Conservation (phyloP, 2,797 vertebrate species). For the Pipistrellus pygmaeus region DNA sequence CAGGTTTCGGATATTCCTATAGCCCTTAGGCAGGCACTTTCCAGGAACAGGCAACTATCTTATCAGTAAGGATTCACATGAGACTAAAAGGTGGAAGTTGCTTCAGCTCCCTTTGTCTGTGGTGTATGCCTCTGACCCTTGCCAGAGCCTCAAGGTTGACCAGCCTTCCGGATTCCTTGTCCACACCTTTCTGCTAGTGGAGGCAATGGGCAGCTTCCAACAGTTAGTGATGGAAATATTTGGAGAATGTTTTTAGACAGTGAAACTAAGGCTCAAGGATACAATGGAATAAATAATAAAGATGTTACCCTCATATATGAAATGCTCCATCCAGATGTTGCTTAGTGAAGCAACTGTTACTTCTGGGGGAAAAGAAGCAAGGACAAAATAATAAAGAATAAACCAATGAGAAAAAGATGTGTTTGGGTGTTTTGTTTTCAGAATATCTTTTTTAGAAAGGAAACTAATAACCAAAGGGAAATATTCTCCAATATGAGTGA, state of each 20-base stretch:
- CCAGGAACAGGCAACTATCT: no score
- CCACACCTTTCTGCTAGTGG: no score
- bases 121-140: no score
- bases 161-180: no score
- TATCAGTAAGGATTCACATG: no score
- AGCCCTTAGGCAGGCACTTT: no score
- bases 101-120: no score
- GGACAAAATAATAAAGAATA: neutral
- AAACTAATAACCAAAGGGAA: slow-evolving; percentile 56
- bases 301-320: neutral
- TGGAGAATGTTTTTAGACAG: neutral
- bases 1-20: no score
- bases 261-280: neutral
- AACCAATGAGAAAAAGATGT: neutral
- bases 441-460: slow-evolving; percentile 10
- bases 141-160: no score
- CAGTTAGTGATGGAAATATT: neutral
- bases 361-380: slow-evolving; percentile 37
- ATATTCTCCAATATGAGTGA: slow-evolving; percentile 36
- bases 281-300: slow-evolving; percentile 23
- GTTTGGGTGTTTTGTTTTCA: slow-evolving; percentile 53
- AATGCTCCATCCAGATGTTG: slow-evolving; percentile 20
- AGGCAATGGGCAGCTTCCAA: no score
- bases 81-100: no score
- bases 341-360: neutral